Evolutionary conservation across 1,140 invertebrate genomes (phyloP).

Genomic region (Bombus impatiens): DNA sequence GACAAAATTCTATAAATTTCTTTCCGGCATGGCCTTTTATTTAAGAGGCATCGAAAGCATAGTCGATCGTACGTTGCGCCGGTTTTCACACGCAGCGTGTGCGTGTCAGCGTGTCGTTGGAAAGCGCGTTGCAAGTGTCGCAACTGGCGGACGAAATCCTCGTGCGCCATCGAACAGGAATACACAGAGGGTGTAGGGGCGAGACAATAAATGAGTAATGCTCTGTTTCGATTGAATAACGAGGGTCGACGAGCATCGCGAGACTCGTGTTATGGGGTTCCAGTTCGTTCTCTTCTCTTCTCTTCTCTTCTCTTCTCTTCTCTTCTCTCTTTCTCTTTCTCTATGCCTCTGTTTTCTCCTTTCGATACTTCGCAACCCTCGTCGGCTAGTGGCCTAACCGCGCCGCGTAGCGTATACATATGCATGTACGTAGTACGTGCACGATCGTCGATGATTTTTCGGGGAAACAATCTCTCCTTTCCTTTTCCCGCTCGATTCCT

Average conservation of each 20-base stretch:
- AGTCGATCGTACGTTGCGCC: background rate
- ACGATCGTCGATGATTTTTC: conserved; percentile 30
- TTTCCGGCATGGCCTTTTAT: too few species aligned
- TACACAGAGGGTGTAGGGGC: conserved; percentile 3
- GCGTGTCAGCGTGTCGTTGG: background rate
- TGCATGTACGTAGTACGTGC: background rate
- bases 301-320: too few species aligned
- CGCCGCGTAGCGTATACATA: background rate
- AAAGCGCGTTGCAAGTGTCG: conserved; percentile 31
- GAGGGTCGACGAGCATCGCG: conserved; percentile 53
- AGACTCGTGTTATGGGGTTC: background rate
- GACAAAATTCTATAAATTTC: too few species aligned
- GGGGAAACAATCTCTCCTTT: conserved; percentile 2
- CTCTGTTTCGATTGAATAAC: conserved; percentile 55
- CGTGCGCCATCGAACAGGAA: background rate
- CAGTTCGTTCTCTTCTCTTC: background rate
- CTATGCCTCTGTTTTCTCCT: background rate
- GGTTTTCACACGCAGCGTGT: background rate
- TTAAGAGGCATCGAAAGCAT: too few species aligned
- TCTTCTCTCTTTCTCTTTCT: too few species aligned
- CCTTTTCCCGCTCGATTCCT: background rate
- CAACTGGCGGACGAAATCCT: conserved; percentile 20
- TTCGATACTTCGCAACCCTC: conserved; percentile 1
- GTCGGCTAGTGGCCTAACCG: background rate
- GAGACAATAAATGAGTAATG: conserved; percentile 57